A percentile compares a stretch with the other conserved stretches of the same genome.
Conservation (phyloP, 2,888 invertebrate species). For the Adelphocoris suturalis region DNA sequence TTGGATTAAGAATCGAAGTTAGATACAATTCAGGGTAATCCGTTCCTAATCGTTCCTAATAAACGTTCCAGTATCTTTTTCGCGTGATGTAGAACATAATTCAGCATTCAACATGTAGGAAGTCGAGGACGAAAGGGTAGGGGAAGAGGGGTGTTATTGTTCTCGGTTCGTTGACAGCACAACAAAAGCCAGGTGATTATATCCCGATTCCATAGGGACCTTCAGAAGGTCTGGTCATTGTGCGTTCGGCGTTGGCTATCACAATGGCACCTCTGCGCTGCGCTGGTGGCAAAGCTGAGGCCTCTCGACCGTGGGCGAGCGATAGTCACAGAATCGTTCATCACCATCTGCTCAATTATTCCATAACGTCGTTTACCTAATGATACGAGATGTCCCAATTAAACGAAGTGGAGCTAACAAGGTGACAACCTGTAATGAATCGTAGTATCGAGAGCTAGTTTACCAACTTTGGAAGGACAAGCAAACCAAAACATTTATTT, state of each 20-base stretch:
- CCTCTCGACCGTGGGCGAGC: not conserved
- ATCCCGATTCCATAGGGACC: constrained; percentile 44
- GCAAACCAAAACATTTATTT: too few relatives aligned
- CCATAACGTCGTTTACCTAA: not conserved
- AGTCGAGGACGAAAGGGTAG: not conserved
- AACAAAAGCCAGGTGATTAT: constrained; percentile 47
- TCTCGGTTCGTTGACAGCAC: constrained; percentile 53
- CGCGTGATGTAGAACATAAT: too few relatives aligned
- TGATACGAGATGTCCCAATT: too few relatives aligned
- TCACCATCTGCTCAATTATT: not conserved
- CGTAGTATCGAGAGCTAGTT: too few relatives aligned
- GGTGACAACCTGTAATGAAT: too few relatives aligned
- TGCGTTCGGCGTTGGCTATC: not conserved
- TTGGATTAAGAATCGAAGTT: too few relatives aligned
- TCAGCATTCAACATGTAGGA: constrained; percentile 26
- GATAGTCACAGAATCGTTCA: not conserved
- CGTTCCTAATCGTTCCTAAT: too few relatives aligned
- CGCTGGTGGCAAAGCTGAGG: not conserved
- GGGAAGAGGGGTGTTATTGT: constrained; percentile 17
- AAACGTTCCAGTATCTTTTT: too few relatives aligned
- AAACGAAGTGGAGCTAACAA: too few relatives aligned
- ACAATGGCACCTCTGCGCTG: not conserved
- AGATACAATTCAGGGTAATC: too few relatives aligned
- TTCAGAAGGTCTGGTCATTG: constrained; percentile 33
- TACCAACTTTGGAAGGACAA: too few relatives aligned